These are phyloP conservation scores for Scyliorhinus canicula DNA, from an alignment of 2,797 vertebrate species.

Conservation along the genomic window DNA sequence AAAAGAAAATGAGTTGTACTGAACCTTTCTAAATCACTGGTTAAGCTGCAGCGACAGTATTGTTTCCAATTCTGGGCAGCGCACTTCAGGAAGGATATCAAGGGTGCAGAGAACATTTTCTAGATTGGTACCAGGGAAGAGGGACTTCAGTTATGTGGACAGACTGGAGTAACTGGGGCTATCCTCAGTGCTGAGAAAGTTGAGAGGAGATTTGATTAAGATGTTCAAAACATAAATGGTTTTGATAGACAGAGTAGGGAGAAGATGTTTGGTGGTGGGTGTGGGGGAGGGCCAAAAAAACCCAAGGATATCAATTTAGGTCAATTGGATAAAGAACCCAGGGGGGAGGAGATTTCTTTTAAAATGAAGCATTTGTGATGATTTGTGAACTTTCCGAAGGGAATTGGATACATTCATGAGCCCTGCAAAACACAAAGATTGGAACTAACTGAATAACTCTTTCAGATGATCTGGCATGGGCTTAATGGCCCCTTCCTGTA, in stretches of 20 bases:
- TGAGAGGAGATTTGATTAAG: not conserved
- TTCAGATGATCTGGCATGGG: not conserved
- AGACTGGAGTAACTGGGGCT: too few species aligned
- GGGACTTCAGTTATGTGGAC: too few species aligned
- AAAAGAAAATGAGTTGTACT: too few species aligned
- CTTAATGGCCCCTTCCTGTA: not conserved
- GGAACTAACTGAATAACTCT: not conserved
- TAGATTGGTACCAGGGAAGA: too few species aligned
- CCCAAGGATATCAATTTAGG: not conserved
- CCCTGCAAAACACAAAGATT: not conserved
- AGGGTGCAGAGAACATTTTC: too few species aligned
- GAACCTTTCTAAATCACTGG: too few species aligned
- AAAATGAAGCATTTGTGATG: not conserved
- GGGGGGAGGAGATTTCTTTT: not conserved
- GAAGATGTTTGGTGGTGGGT: not conserved
- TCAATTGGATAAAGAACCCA: not conserved
- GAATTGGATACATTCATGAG: not conserved
- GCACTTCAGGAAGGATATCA: too few species aligned
- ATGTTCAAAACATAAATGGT: not conserved
- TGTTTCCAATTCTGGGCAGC: too few species aligned
- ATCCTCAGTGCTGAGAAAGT: too few species aligned
- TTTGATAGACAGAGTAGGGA: not conserved
- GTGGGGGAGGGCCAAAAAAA: not conserved
- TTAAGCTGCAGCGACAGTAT: too few species aligned
- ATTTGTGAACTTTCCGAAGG: not conserved